phyloP scores from a whole-genome alignment of 2,113 vertebrate genomes.

The Mormoops blainvillei region DNA sequence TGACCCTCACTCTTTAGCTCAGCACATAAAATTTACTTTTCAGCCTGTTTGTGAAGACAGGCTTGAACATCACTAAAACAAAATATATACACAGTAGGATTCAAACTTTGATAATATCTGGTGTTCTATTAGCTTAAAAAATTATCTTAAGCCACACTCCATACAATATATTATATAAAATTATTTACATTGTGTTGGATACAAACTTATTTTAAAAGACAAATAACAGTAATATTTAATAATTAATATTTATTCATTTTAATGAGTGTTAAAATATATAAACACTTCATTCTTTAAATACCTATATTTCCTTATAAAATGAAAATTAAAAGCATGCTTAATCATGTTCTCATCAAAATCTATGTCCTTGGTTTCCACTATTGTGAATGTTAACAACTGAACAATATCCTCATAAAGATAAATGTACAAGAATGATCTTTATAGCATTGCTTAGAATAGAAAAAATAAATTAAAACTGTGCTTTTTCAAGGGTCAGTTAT shows the following conservation, averaged over 20 bases:
- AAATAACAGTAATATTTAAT: background rate
- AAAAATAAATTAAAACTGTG: background rate
- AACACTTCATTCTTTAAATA: background rate
- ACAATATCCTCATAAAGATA: background rate
- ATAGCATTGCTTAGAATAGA: background rate
- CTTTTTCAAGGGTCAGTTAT: background rate
- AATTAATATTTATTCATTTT: background rate
- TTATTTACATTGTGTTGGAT: background rate
- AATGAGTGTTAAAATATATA: background rate
- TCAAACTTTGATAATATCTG: background rate
- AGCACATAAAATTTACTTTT: background rate
- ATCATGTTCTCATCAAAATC: background rate
- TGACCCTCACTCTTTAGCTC: background rate
- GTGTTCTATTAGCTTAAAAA: background rate
- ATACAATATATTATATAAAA: background rate
- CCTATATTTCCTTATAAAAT: background rate
- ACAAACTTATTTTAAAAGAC: background rate
- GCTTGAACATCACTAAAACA: background rate
- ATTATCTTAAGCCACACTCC: background rate
- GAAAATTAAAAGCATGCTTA: background rate
- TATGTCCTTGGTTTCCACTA: background rate
- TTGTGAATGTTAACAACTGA: background rate
- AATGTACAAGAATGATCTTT: background rate
- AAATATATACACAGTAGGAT: background rate
- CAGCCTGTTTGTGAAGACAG: background rate